Evolutionary conservation across 2,888 invertebrate species (phyloP).

Genomic region (Scrobipalpa costella): DNA sequence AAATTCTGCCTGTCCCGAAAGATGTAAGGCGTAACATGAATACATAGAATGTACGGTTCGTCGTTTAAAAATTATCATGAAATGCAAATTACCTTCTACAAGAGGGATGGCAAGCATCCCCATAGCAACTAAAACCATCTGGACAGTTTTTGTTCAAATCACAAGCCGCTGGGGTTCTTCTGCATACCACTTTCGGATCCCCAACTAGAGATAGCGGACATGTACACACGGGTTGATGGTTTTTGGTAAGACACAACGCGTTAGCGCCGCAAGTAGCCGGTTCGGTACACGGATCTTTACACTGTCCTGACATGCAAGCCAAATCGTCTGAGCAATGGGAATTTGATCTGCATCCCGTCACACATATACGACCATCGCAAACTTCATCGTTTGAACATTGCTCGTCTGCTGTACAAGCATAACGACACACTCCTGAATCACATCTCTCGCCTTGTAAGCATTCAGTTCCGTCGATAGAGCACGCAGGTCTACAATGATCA

Average conservation of each 20-base stretch:
- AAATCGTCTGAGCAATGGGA: slow-evolving; percentile 86
- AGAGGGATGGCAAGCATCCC: slow-evolving; percentile 87
- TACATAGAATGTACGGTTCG: too few relatives aligned
- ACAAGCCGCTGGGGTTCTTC: slow-evolving; percentile 85
- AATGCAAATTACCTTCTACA: slow-evolving; percentile 86
- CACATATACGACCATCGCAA: slow-evolving; percentile 90
- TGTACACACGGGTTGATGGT: slow-evolving; percentile 87
- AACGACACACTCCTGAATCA: slow-evolving; percentile 88
- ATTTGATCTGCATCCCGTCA: slow-evolving; percentile 90
- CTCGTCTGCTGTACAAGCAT: slow-evolving; percentile 90
- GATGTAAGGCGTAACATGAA: too few relatives aligned
- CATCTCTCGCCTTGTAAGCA: slow-evolving; percentile 93
- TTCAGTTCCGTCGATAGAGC: slow-evolving; percentile 85
- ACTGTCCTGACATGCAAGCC: slow-evolving; percentile 90
- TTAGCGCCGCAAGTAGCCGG: slow-evolving; percentile 92
- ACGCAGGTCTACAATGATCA: slow-evolving; percentile 88
- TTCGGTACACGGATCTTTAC: slow-evolving; percentile 87
- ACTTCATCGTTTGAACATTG: slow-evolving; percentile 94
- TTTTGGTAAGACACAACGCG: slow-evolving; percentile 85
- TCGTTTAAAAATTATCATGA: too few relatives aligned
- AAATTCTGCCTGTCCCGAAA: too few relatives aligned
- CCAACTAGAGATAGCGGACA: slow-evolving; percentile 88
- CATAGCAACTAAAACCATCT: slow-evolving; percentile 87
- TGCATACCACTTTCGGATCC: slow-evolving; percentile 87
- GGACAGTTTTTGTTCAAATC: slow-evolving; percentile 84